Conservation (phyloP, 2,113 vertebrate species). For the Myotis yumanensis region DNA sequence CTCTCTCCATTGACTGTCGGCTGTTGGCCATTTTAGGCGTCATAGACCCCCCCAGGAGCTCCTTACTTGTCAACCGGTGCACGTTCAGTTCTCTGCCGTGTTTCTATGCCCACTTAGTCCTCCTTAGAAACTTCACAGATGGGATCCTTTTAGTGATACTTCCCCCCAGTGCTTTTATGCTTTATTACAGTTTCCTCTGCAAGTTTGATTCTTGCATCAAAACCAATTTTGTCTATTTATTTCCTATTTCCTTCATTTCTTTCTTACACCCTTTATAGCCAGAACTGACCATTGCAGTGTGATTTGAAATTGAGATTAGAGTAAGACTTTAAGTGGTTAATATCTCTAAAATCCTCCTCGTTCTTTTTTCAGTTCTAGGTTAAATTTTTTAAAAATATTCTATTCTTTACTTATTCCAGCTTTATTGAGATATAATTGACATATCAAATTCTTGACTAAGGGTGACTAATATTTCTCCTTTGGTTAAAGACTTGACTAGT, state of each 20-base stretch:
- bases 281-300: not conserved
- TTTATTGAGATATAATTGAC: not conserved
- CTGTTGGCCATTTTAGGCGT: not conserved
- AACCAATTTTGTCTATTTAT: not conserved
- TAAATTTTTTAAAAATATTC: not conserved
- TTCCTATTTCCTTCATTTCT: not conserved
- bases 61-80: not conserved
- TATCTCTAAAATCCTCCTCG: not conserved
- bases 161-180: not conserved
- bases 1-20: accelerated
- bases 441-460: not conserved
- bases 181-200: not conserved
- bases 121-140: not conserved
- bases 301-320: not conserved
- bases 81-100: not conserved
- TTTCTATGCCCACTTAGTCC: not conserved
- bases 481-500: not conserved
- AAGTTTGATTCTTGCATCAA: constrained; percentile 8
- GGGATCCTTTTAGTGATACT: not conserved
- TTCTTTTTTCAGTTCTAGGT: not conserved
- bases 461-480: constrained; percentile 31
- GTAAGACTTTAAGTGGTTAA: not conserved
- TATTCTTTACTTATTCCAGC: not conserved
- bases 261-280: not conserved
- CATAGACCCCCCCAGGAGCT: not conserved